phyloP scores from a whole-genome alignment of 1,140 invertebrate species.

The Cherax destructor region DNA sequence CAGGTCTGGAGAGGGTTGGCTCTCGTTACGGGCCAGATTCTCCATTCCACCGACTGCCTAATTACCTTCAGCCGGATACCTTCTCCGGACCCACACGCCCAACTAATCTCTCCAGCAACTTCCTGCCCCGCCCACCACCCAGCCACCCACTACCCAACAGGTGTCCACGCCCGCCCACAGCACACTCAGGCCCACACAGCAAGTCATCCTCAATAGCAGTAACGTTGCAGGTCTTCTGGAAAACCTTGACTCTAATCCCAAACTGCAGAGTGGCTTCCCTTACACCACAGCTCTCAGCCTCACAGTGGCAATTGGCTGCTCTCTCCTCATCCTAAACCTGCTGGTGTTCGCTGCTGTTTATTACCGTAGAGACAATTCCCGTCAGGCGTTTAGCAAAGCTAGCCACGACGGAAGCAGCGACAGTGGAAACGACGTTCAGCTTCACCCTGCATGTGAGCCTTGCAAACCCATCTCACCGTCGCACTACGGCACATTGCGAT shows the following conservation, averaged over 20 bases:
- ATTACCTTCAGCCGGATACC: constrained; percentile 73
- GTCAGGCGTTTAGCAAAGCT: constrained; percentile 47
- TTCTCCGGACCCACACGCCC: constrained; percentile 70
- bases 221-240: constrained; percentile 35
- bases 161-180: constrained; percentile 79
- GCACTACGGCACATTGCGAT: constrained; percentile 68
- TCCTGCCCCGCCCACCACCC: constrained; percentile 66
- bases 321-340: constrained; percentile 91
- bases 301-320: constrained; percentile 93
- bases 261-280: constrained; percentile 73
- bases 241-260: constrained; percentile 22
- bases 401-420: constrained; percentile 44
- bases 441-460: constrained; percentile 56
- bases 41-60: constrained; percentile 69
- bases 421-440: constrained; percentile 72
- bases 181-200: constrained; percentile 68
- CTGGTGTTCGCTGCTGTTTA: constrained; percentile 95
- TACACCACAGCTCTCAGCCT: constrained; percentile 94
- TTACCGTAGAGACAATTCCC: constrained; percentile 77
- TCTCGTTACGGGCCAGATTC: constrained; percentile 66
- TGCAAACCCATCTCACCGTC: constrained; percentile 67
- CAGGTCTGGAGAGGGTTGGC: constrained; percentile 75
- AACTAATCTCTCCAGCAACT: constrained; percentile 56
- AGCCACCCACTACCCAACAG: constrained; percentile 75
- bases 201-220: constrained; percentile 25